A percentile compares a stretch with the other conserved stretches of the same genome.
These are phyloP conservation scores for Puma concolor DNA, from an alignment of 2,113 vertebrate genomes.

Conservation along the genomic window DNA sequence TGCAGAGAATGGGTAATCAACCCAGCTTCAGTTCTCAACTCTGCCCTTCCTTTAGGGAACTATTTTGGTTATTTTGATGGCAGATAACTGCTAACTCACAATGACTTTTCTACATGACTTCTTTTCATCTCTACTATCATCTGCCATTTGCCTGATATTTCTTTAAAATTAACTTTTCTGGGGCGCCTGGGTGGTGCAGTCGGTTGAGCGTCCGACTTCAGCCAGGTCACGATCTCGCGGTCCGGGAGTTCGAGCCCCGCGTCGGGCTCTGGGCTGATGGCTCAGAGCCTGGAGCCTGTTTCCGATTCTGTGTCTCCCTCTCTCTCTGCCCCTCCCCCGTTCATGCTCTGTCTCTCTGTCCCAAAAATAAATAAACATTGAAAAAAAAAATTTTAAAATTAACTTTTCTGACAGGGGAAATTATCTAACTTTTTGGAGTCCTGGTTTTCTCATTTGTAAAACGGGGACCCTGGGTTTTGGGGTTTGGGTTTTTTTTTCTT, in stretches of 20 bases:
- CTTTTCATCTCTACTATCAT: neutral
- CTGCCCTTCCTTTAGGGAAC: neutral
- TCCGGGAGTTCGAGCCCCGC: too few relatives aligned
- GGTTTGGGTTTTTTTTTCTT: neutral
- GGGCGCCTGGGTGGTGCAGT: too few relatives aligned
- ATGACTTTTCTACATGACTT: constrained; percentile 36
- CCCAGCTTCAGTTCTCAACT: neutral
- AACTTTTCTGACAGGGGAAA: constrained; percentile 29
- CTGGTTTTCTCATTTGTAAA: neutral
- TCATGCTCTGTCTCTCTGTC: too few relatives aligned
- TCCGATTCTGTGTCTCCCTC: too few relatives aligned
- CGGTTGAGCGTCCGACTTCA: too few relatives aligned
- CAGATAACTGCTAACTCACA: neutral
- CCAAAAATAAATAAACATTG: too few relatives aligned
- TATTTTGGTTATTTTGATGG: neutral
- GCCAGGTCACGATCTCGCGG: too few relatives aligned
- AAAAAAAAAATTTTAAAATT: too few relatives aligned
- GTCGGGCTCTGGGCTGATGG: too few relatives aligned
- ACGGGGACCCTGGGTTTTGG: neutral
- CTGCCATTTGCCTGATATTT: constrained; percentile 18
- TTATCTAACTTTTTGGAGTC: neutral
- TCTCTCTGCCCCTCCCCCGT: too few relatives aligned
- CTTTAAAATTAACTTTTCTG: constrained; percentile 52
- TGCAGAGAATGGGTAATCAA: neutral
- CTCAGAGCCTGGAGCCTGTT: too few relatives aligned